These are phyloP conservation scores for Delphinapterus leucas DNA, from an alignment of 2,113 vertebrate species.

Conservation along the genomic window DNA sequence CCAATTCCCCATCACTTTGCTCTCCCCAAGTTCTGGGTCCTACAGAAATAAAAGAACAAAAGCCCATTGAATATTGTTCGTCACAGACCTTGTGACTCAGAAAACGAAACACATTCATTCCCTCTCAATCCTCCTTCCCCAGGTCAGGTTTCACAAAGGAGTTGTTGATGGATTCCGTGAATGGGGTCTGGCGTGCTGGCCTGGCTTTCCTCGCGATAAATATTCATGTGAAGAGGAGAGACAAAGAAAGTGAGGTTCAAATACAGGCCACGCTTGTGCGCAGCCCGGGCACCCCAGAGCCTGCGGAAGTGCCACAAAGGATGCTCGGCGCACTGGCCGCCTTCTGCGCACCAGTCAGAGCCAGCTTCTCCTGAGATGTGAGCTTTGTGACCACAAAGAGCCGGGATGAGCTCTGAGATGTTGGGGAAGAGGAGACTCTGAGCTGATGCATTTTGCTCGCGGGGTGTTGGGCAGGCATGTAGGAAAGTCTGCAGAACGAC, in stretches of 20 bases:
- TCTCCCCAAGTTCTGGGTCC: not conserved
- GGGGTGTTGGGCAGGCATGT: fast-evolving
- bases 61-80: not conserved
- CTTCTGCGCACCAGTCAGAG: fast-evolving
- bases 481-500: fast-evolving
- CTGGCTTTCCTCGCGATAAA: not conserved
- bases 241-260: conserved; percentile 51
- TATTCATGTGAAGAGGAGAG: conserved; percentile 23
- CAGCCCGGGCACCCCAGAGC: fast-evolving
- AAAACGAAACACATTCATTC: not conserved
- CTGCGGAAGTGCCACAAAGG: not conserved
- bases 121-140: not conserved
- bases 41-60: not conserved
- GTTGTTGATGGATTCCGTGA: conserved; percentile 34
- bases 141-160: conserved; percentile 51
- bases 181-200: not conserved
- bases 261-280: not conserved
- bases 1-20: not conserved
- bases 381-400: fast-evolving
- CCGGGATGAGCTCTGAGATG: fast-evolving
- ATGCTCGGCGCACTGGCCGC: fast-evolving
- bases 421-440: fast-evolving
- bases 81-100: not conserved
- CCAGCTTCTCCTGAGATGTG: fast-evolving
- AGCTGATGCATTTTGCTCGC: fast-evolving